These are phyloP conservation scores for Zelleria hepariella DNA, from an alignment of 2,888 invertebrate species.

Conservation along the genomic window DNA sequence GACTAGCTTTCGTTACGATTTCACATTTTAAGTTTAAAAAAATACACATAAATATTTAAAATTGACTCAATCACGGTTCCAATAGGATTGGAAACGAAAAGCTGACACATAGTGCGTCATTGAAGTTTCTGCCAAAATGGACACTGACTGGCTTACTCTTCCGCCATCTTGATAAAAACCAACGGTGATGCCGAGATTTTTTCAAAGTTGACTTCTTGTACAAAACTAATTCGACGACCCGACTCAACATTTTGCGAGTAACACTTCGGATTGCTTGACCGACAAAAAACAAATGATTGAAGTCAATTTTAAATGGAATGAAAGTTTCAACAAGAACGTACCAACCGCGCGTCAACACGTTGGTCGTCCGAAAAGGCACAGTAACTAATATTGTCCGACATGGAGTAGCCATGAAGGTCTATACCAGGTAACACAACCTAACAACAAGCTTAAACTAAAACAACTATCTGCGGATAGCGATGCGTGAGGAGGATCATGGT, in stretches of 20 bases:
- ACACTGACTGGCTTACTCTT: too few relatives aligned
- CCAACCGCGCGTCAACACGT: slow-evolving; percentile 8
- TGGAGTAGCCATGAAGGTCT: slow-evolving; percentile 27
- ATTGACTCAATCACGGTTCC: not conserved
- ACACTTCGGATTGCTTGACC: too few relatives aligned
- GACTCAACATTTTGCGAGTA: too few relatives aligned
- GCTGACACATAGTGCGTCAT: not conserved
- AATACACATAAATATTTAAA: not conserved
- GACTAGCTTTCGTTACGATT: slow-evolving; percentile 1
- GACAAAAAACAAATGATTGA: not conserved
- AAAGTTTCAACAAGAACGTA: not conserved
- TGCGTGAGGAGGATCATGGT: slow-evolving; percentile 77
- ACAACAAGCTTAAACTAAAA: slow-evolving; percentile 70
- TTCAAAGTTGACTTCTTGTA: too few relatives aligned
- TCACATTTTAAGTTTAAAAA: not conserved
- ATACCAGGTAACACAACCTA: slow-evolving; percentile 34
- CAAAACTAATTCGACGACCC: too few relatives aligned
- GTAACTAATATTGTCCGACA: slow-evolving; percentile 41
- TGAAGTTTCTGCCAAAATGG: not conserved
- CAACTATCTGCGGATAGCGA: slow-evolving; percentile 76
- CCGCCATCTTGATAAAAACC: too few relatives aligned
- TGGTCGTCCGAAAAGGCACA: slow-evolving; percentile 38
- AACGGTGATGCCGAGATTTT: too few relatives aligned
- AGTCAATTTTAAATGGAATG: not conserved
- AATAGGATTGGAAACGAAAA: not conserved